Conservation (phyloP, 2,888 invertebrate species). For the Drosophila hawaiiensis region DNA sequence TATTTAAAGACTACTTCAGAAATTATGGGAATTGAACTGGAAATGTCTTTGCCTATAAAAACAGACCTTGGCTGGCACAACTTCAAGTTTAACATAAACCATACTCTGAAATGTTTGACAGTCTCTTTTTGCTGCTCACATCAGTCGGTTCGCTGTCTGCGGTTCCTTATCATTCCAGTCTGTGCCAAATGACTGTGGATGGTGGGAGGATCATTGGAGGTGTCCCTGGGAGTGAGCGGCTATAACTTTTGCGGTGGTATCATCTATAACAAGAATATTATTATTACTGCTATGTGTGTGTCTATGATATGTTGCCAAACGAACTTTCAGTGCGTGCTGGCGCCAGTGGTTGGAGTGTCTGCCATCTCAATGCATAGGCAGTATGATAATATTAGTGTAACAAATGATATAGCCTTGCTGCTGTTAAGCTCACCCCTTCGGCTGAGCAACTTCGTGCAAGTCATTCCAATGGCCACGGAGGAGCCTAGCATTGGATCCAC, state of each 20-base stretch:
- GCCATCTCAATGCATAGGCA: not conserved
- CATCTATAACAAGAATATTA: not conserved
- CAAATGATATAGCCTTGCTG: not conserved
- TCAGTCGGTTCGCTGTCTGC: not conserved
- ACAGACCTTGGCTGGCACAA: not conserved
- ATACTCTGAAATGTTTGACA: not conserved
- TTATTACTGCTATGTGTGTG: not conserved
- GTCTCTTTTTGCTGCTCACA: not conserved
- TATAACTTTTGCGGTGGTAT: fast-evolving
- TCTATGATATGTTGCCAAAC: fast-evolving
- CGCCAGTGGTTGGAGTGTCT: not conserved
- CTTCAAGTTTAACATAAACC: not conserved
- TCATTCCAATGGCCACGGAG: not conserved
- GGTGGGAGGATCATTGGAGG: not conserved
- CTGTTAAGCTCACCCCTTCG: not conserved
- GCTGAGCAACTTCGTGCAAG: not conserved
- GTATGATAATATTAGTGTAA: fast-evolving
- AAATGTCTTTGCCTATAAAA: not conserved
- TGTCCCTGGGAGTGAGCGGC: not conserved
- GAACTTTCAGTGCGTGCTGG: not conserved
- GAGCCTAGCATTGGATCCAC: not conserved
- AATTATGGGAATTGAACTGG: not conserved
- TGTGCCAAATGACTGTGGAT: not conserved
- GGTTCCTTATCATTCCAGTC: not conserved
- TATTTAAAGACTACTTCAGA: not conserved